These are phyloP conservation scores for Anneissia japonica DNA, from an alignment of 35 echinoderm and acorn worm genomes.

Conservation along the genomic window DNA sequence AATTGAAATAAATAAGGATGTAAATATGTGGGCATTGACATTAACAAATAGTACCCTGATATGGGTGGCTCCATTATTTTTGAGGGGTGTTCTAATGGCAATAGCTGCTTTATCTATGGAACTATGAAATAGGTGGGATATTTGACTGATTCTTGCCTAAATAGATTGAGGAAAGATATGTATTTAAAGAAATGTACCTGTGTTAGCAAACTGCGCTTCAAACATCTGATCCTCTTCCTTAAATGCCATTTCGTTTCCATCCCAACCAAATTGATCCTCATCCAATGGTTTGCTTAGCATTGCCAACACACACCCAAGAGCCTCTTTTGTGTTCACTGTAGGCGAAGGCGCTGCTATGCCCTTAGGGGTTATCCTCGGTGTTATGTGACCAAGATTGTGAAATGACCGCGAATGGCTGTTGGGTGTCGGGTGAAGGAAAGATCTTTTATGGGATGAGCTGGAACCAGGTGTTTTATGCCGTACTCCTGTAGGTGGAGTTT, in stretches of 20 bases:
- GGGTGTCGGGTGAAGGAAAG: background rate
- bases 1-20: too few relatives aligned
- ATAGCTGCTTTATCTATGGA: too few relatives aligned
- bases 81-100: too few relatives aligned
- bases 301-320: slow-evolving; percentile 62
- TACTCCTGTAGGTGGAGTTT: background rate
- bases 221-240: background rate
- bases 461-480: background rate
- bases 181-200: too few relatives aligned
- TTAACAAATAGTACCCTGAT: too few relatives aligned
- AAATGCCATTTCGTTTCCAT: background rate
- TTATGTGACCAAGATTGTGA: background rate
- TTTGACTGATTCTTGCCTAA: too few relatives aligned
- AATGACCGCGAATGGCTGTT: background rate
- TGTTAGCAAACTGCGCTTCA: background rate
- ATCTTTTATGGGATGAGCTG: background rate
- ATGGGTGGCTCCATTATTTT: too few relatives aligned
- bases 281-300: slow-evolving; percentile 68
- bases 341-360: slow-evolving; percentile 71
- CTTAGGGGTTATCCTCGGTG: slow-evolving; percentile 37
- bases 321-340: slow-evolving; percentile 86
- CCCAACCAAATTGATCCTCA: slow-evolving; percentile 19
- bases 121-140: too few relatives aligned
- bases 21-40: too few relatives aligned
- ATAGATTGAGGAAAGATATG: too few relatives aligned